Evolutionary conservation across 2,113 vertebrate genomes (phyloP), one percentile per base, ranked within the genome.

Genomic region (Pterocles burchelli): DNA sequence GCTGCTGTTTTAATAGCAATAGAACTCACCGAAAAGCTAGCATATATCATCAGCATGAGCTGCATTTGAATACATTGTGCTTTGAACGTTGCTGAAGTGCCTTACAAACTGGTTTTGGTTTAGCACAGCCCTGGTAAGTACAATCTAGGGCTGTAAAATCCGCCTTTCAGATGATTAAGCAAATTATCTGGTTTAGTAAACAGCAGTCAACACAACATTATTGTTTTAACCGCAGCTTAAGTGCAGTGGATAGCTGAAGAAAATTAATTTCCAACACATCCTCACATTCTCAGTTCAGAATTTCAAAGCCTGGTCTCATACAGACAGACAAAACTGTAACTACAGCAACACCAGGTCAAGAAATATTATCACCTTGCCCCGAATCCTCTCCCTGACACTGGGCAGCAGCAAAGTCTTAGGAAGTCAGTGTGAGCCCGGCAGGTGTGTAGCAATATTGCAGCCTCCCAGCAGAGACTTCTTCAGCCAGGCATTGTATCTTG

Each of bases 151-250:
- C 52, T 90, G 72, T 57, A 74, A 90, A 93, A 86, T 88, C 68
- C 77, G 82, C 55, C 78, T 86, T 86, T 93, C 59, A 65, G 52
- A 57, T 59, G 73, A 86, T 83, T 80, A 91, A 84, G 48, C 66
- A 80, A 91, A 86, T 82, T 57, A 80, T 52, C 54, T 84, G 48
- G 10, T 83, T 89, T 96, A 84, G 52, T 59, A 74, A 93, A 94
- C 34, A 74, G 63, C 59, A 77, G n/a, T 46, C 46, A 70, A 74
- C 5, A 34, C 19, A 43, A 36, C 19, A 26, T 31, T 34, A n/a
- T 41, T 92, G n/a, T 79, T 88, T 90, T 49, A 93, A 84, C 38
- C 34, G 57, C 14, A 11, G 33, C 65, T 80, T 67, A 86, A 90
- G 59, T 18, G 17, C 36, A 81, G 57, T 9, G 41, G 63, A 22